Conservation (phyloP, 2,113 vertebrate genomes). For the Holacanthus passer region DNA sequence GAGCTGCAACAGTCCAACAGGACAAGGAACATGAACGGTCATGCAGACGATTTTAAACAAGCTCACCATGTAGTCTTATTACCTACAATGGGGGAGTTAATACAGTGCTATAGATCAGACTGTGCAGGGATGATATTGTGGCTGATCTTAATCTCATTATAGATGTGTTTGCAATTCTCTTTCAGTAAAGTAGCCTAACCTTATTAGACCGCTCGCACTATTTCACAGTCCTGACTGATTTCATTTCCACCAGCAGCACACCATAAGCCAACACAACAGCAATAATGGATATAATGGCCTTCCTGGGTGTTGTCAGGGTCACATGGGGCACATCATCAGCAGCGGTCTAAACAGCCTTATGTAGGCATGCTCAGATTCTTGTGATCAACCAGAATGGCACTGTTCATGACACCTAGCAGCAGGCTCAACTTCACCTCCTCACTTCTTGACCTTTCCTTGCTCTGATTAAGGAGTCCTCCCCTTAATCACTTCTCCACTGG, state of each 20-base stretch:
- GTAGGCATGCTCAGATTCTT: background rate
- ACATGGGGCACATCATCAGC: background rate
- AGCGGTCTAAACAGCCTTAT: background rate
- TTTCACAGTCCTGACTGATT: slow-evolving; percentile 2
- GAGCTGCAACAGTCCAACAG: background rate
- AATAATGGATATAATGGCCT: background rate
- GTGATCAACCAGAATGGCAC: background rate
- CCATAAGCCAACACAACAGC: background rate
- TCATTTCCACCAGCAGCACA: background rate
- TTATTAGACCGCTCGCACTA: background rate
- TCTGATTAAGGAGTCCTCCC: background rate
- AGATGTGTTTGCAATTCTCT: background rate
- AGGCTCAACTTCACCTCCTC: background rate
- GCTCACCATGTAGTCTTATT: background rate
- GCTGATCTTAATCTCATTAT: background rate
- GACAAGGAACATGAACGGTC: background rate
- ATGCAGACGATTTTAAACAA: background rate
- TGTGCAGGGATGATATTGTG: background rate
- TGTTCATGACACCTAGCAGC: background rate
- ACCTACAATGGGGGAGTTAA: background rate
- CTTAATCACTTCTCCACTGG: background rate
- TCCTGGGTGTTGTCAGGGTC: background rate
- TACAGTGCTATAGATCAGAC: background rate
- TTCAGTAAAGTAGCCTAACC: background rate
- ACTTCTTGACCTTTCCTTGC: background rate